Evolutionary conservation across 2,797 vertebrate genomes (phyloP), one percentile per base, ranked within the genome.

Genomic region (Amniataba percoides): DNA sequence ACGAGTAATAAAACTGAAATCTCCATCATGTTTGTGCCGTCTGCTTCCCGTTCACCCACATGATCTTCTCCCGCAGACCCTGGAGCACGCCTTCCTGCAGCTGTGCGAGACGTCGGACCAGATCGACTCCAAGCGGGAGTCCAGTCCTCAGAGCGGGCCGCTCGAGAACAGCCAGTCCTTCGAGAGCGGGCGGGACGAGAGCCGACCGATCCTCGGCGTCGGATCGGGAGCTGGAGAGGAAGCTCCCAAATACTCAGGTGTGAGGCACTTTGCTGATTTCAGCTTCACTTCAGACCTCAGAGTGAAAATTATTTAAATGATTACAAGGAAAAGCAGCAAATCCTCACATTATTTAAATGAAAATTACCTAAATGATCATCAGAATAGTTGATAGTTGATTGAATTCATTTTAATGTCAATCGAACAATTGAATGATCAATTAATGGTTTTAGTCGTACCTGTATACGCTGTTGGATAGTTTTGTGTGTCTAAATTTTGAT

Each of bases 11-110:
- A n/a, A n/a, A 9, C 34, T 36, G 34, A 36, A 36, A 36, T 36
- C 34, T 36, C 8, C 34, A 36, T 36, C 34, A 36, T 36, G 8
- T 36, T 36, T 36, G 4, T 23, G 27, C 27, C 0, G 8, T 36
- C 18, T 39, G 34, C 5, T 40, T 16, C 4, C 8, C 9, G 15
- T 36, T 76, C 14, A 48, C n/a, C 4, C 43, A 48, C 13, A 10
- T 64, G 42, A 4, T 45, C 12, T 11, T 2, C 18, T 39, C 0
- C 67, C 73, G 0, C 87, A 96, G 96, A 96, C 95, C 4, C 87
- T 96, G 86, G 96, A 96, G 83, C 91, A 85, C 10, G 95, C 94
- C 31, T 96, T 96, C 90, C 92, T 96, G 78, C 94, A 94, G 85
- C 93, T 96, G 75, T 96, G 96, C 58, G 88, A 95, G 91, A 83